These are phyloP conservation scores for Acinonyx jubatus DNA, from an alignment of 2,113 vertebrate species.

Conservation along the genomic window DNA sequence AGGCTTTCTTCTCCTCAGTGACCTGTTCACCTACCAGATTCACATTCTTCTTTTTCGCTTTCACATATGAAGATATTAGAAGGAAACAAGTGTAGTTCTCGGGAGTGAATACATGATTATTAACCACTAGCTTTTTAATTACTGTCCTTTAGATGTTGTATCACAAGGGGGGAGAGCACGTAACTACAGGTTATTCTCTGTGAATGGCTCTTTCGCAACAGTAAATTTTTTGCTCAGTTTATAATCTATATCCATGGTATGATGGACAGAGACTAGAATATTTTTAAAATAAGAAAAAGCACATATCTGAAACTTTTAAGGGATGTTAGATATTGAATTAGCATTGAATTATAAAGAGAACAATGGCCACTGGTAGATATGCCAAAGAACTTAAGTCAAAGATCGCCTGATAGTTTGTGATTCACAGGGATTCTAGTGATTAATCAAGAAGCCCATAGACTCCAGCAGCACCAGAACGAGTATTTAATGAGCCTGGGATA, in stretches of 20 bases:
- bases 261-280: not conserved
- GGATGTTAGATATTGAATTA: not conserved
- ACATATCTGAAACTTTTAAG: not conserved
- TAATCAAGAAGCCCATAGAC: not conserved
- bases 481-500: not conserved
- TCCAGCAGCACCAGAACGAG: not conserved
- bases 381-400: not conserved
- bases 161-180: not conserved
- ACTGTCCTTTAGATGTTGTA: not conserved
- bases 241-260: not conserved
- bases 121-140: not conserved
- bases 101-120: not conserved
- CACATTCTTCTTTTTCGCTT: not conserved
- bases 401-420: not conserved
- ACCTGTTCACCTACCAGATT: not conserved
- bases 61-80: not conserved
- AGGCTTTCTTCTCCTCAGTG: not conserved
- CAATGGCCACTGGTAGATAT: not conserved
- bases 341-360: not conserved
- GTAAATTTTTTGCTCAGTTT: not conserved
- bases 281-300: conserved; percentile 10
- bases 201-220: not conserved
- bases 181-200: not conserved
- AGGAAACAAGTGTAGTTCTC: not conserved
- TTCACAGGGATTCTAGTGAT: not conserved